Evolutionary conservation across 2,113 vertebrate species (phyloP), one percentile per base, ranked within the genome.

Genomic region (Dissostichus mawsoni): DNA sequence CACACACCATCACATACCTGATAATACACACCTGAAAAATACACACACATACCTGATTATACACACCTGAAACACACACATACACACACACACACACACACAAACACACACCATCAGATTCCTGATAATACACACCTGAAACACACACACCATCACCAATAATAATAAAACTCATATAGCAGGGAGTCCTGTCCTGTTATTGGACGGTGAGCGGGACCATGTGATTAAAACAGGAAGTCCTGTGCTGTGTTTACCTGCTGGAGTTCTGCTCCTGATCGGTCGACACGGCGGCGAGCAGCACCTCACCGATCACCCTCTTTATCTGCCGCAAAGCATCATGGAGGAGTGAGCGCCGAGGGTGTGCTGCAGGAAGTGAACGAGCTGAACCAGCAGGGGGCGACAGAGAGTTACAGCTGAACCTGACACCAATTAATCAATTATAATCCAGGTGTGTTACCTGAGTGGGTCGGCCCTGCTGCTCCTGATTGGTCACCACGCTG

Each of bases 341-440:
- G 96, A 95, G 44, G 89, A 87, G 36, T 61, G 44, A 23, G 88
- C 83, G 77, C 90, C 95, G 58, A 97, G 93, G 86, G 95, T 96
- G 83, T 95, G 92, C 85, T 94, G 93, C 92, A 97, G 96, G 93
- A 98, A 97, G 1, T 66, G 91, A 65, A 94, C 93, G 75, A 99
- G 91, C 98, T 99, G 93, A 45, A 71, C 20, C 56, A 63, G 61
- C 62, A 64, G 63, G 1, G 65, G 6, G 25, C 51, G 20, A 11
- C 33, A 67, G 23, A 53, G 52, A 12, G 47, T 48, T 16, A 53
- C 5, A 41, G 1, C 36, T 41, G 36, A 41, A 8, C 5, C 6
- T 8, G 25, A 29, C 25, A 29, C 25, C 25, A 29, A 29, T 29
- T 0, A 2, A 3, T 29, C 25, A 3, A 29, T 29, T 29, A 29